Conservation (phyloP, 2,797 vertebrate genomes). For the Peromyscus attwateri region DNA sequence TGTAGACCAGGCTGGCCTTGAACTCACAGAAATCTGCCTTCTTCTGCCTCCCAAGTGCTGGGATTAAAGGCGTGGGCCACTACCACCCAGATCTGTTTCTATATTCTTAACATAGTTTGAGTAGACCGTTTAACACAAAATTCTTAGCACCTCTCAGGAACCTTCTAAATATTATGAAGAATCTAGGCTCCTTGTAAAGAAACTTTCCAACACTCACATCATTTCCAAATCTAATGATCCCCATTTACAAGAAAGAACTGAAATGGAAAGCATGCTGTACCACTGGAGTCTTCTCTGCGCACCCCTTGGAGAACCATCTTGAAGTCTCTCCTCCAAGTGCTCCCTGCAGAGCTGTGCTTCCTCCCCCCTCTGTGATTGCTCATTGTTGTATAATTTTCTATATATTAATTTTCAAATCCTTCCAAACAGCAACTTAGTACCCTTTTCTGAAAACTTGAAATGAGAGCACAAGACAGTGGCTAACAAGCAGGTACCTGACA, state of each 20-base stretch:
- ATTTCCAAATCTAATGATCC: neutral
- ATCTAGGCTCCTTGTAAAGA: constrained; percentile 15
- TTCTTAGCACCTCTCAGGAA: neutral
- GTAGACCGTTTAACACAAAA: neutral
- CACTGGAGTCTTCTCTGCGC: neutral
- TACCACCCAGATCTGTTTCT: neutral
- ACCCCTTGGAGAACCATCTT: neutral
- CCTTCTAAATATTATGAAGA: neutral
- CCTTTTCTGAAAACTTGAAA: constrained; percentile 51
- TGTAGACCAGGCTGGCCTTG: no score
- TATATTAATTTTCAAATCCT: constrained; percentile 41
- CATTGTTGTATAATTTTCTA: neutral
- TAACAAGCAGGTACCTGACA: constrained; percentile 90
- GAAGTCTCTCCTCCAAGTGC: neutral
- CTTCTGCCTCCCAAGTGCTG: no score
- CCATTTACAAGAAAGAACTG: neutral
- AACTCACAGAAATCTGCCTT: no score
- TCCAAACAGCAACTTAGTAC: constrained; percentile 18
- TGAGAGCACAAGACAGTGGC: neutral
- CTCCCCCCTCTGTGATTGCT: neutral
- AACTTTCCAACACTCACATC: neutral
- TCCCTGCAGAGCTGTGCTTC: neutral
- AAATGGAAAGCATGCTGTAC: neutral
- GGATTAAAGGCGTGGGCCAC: no score
- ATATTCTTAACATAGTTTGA: constrained; percentile 22